A percentile compares a stretch with the other conserved stretches of the same genome.
phyloP scores from a whole-genome alignment of 2,888 invertebrate species.

The Hirtodrosophila confusa region DNA sequence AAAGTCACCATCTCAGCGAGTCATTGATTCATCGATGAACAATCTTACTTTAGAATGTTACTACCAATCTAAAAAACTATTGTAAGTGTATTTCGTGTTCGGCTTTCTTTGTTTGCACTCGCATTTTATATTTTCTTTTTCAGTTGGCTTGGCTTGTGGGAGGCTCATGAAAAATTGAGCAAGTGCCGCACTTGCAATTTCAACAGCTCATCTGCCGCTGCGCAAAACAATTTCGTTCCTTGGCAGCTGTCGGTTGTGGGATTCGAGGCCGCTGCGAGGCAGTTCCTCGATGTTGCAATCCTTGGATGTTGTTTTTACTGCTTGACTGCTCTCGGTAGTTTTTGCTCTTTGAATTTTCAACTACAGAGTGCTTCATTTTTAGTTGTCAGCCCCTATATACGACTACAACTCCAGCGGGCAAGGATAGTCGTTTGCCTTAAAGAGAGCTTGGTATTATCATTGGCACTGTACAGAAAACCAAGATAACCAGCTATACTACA shows the following conservation, averaged over 20 bases:
- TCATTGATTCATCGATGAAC: too few relatives aligned
- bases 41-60: too few relatives aligned
- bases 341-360: slow-evolving; percentile 11
- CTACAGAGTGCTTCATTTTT: slow-evolving; percentile 47
- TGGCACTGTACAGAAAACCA: too few relatives aligned
- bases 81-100: slow-evolving; percentile 28
- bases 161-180: slow-evolving; percentile 76
- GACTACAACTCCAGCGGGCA: neutral
- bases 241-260: slow-evolving; percentile 46
- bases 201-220: slow-evolving; percentile 77
- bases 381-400: slow-evolving; percentile 22
- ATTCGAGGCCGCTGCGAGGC: slow-evolving; percentile 10
- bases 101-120: neutral
- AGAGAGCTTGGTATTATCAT: too few relatives aligned
- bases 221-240: slow-evolving; percentile 63
- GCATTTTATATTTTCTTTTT: slow-evolving; percentile 2
- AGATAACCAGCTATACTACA: too few relatives aligned
- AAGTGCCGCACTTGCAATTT: slow-evolving; percentile 78
- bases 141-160: slow-evolving; percentile 55
- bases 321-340: slow-evolving; percentile 1
- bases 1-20: too few relatives aligned
- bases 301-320: slow-evolving; percentile 31
- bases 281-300: slow-evolving; percentile 21
- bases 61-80: neutral
- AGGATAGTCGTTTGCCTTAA: too few relatives aligned